A percentile compares a stretch with the other conserved stretches of the same genome.
phyloP scores from a whole-genome alignment of 1,140 invertebrate genomes.

The Acyrthosiphon pisum region DNA sequence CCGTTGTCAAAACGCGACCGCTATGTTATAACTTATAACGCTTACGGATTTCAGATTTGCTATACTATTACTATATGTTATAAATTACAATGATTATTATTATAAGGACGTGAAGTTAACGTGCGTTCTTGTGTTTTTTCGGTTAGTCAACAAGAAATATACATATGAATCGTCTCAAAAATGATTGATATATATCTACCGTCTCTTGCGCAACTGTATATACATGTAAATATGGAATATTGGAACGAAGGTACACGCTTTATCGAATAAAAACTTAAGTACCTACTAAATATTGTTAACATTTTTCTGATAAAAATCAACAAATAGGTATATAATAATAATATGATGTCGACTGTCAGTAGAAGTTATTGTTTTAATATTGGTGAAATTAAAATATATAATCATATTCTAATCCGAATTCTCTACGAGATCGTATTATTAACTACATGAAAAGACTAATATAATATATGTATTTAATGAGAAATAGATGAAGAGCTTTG shows the following conservation, averaged over 20 bases:
- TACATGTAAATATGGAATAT: not conserved
- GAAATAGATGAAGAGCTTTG: not conserved
- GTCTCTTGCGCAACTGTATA: not conserved
- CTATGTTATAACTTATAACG: not conserved
- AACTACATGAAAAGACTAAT: no score
- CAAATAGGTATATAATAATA: not conserved
- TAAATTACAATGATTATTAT: not conserved
- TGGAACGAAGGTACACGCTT: not conserved
- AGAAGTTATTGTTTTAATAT: not conserved
- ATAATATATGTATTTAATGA: no score
- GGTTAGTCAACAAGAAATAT: not conserved
- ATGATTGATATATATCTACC: not conserved
- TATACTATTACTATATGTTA: not conserved
- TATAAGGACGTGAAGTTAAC: not conserved
- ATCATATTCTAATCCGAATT: not conserved
- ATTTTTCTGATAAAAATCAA: not conserved
- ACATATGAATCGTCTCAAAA: not conserved
- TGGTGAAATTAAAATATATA: not conserved
- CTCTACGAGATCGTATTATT: not conserved
- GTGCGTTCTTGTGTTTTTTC: not conserved
- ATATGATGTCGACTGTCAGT: not conserved
- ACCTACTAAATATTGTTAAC: not conserved
- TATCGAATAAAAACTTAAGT: not conserved
- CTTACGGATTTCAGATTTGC: not conserved
- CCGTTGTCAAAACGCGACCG: not conserved